Percentiles rank a stretch among this genome's conserved stretches.
phyloP scores from a whole-genome alignment of 2,797 vertebrate species.

The Takifugu rubripes region DNA sequence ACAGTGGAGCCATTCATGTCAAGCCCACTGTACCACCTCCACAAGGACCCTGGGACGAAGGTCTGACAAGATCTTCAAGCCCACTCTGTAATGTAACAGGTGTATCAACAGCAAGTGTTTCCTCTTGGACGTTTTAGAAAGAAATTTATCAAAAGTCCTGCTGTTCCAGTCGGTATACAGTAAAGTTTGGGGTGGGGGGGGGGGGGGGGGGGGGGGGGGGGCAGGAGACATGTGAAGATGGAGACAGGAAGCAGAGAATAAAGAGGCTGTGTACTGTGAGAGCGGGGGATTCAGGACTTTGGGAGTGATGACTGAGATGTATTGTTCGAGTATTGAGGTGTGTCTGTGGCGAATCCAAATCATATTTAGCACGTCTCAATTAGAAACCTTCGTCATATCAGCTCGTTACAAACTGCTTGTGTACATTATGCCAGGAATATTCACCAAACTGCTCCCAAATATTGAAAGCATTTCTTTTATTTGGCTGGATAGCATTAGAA shows the following conservation, averaged over 20 bases:
- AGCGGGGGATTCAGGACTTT: background rate
- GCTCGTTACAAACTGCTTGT: no score
- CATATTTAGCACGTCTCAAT: no score
- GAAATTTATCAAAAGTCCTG: conserved; percentile 1
- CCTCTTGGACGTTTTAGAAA: conserved; percentile 32
- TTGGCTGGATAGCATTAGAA: no score
- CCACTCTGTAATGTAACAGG: conserved; percentile 43
- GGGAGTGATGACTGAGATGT: conserved; percentile 2
- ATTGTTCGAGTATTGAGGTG: background rate
- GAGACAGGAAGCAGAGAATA: conserved; percentile 8
- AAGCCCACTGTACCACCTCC: conserved; percentile 37
- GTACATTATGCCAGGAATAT: no score
- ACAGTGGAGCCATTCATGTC: conserved; percentile 27
- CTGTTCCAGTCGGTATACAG: background rate
- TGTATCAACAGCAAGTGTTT: conserved; percentile 50
- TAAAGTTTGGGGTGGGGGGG: background rate
- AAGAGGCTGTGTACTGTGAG: background rate
- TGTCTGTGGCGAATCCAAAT: background rate
- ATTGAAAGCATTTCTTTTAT: no score
- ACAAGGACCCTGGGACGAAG: conserved; percentile 25
- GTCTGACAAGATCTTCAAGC: conserved; percentile 26
- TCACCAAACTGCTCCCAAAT: no score
- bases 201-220: background rate
- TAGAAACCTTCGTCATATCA: no score
- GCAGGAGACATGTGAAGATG: conserved; percentile 1